These are phyloP conservation scores for Lucilia cuprina DNA, from an alignment of 1,140 invertebrate genomes.

Conservation along the genomic window DNA sequence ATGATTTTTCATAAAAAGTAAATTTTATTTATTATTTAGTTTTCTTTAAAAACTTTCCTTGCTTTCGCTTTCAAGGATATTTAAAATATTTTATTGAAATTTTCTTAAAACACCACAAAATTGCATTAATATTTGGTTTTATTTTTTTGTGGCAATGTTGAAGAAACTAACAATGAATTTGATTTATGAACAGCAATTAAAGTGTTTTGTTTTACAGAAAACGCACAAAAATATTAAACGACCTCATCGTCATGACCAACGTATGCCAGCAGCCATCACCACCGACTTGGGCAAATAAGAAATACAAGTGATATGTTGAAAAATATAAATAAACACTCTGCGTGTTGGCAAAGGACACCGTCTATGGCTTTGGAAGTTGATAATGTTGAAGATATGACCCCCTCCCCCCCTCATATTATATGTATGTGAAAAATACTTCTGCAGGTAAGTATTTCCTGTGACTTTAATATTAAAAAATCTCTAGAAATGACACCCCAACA, in stretches of 20 bases:
- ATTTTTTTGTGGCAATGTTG: too few relatives aligned
- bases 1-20: too few relatives aligned
- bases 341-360: neutral
- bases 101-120: neutral
- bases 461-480: neutral
- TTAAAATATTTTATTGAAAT: neutral
- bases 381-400: neutral
- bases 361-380: neutral
- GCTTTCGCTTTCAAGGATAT: too few relatives aligned
- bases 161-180: neutral
- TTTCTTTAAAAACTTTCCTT: too few relatives aligned
- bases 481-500: neutral
- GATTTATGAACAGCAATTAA: slow-evolving; percentile 27
- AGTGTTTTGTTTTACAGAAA: neutral
- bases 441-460: neutral
- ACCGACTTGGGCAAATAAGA: neutral
- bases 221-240: neutral
- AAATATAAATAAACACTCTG: neutral
- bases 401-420: neutral
- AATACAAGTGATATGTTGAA: neutral
- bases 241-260: neutral
- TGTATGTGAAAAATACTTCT: neutral
- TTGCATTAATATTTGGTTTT: too few relatives aligned
- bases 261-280: neutral
- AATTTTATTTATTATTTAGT: too few relatives aligned